Conservation (phyloP, 2,888 invertebrate genomes). For the Cephus rjabovi region DNA sequence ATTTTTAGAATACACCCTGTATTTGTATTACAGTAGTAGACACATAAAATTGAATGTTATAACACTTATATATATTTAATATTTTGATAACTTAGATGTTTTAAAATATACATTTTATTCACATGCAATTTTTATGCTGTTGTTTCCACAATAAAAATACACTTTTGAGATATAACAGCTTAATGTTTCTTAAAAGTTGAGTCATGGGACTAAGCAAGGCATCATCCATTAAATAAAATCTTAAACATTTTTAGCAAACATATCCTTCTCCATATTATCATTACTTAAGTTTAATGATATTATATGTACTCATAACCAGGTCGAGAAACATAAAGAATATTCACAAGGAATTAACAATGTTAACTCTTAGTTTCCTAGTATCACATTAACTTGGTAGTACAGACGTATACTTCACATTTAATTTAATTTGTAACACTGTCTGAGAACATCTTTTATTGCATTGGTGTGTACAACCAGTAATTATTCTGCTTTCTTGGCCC, state of each 20-base stretch:
- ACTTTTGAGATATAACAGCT: neutral
- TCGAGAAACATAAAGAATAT: neutral
- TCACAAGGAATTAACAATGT: neutral
- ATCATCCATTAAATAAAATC: neutral
- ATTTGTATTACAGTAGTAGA: neutral
- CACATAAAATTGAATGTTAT: neutral
- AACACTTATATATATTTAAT: neutral
- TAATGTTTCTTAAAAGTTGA: neutral
- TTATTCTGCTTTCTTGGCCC: constrained; percentile 79
- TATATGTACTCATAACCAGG: neutral
- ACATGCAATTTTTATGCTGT: neutral
- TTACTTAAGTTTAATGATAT: neutral
- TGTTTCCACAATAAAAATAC: neutral
- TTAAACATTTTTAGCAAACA: neutral
- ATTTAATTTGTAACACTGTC: neutral
- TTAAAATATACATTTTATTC: neutral
- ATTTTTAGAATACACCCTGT: neutral
- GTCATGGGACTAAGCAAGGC: neutral
- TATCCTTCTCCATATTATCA: neutral
- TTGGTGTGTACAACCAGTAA: constrained; percentile 6
- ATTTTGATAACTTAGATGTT: neutral
- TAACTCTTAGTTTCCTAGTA: neutral
- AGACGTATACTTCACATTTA: neutral
- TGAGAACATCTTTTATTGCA: neutral
- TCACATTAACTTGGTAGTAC: constrained; percentile 4